Evolutionary conservation across 2,113 vertebrate species (phyloP), one percentile per base, ranked within the genome.

Genomic region (Percina caprodes): DNA sequence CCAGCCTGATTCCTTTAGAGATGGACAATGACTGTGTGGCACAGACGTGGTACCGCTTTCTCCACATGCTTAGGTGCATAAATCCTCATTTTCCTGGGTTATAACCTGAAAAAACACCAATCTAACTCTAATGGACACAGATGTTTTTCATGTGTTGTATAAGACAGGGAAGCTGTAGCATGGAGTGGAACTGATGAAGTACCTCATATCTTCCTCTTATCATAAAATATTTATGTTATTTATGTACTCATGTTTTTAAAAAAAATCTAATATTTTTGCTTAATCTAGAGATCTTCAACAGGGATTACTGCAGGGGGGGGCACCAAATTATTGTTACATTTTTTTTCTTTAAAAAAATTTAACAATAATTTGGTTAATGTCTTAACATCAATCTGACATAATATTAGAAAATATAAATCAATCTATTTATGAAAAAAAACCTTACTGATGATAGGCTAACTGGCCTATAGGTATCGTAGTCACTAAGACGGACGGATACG

Each of bases 11-110:
- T 75, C 97, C 97, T 84, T 90, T 97, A 52, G 97, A 99, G 89
- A 99, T 99, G 97, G 97, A 98, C 93, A 97, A 96, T 19, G 98
- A 99, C 87, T 99, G 98, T 1, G 89, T 99, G 86, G 96, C 97
- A 58, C 98, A 99, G 92, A 97, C 97, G 0, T 99, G 98, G 98
- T 99, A 98, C 94, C 97, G 98, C 77, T 98, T 99, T 93, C 95
- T 99, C 84, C 98, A 99, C 93, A 99, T 99, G 97, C 95, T 99
- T 83, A 98, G 97, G 98, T 99, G 92, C 23, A 19, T 49, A 46
- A 42, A 21, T 5, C 5, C 16, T 63, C 2, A 48, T 13, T 71
- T 45, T 54, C 1, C 49, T 51, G 0, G 6, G 7, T 19, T 49
- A 19, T 45, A 6, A 15, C 60, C 2, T 74, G 7, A 55, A 65